Conservation (phyloP, 2,113 vertebrate genomes). For the Taxidea taxus region DNA sequence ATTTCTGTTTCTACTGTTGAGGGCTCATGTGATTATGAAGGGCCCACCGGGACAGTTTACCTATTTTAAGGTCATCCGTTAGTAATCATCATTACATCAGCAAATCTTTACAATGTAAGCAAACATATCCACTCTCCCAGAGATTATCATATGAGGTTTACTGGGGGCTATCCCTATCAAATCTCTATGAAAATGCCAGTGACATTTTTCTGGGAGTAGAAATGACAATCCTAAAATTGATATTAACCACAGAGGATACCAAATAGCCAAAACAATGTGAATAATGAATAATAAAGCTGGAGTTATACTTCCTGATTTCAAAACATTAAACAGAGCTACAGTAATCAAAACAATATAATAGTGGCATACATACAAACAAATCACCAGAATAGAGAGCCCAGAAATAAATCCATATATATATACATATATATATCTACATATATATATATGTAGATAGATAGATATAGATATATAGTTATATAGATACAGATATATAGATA, state of each 20-base stretch:
- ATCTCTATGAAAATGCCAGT: neutral
- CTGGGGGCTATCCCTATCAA: neutral
- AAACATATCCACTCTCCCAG: neutral
- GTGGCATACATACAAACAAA: neutral
- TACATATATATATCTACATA: too few relatives aligned
- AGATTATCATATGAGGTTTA: neutral
- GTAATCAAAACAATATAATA: neutral
- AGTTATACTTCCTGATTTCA: neutral
- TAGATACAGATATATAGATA: too few relatives aligned
- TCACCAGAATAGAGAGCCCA: neutral
- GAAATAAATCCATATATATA: neutral
- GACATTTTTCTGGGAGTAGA: neutral
- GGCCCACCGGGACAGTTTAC: neutral
- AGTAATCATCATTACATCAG: neutral
- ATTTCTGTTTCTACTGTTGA: neutral
- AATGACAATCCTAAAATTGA: neutral
- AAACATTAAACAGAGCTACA: neutral
- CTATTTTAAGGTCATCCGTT: neutral
- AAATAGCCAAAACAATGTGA: neutral
- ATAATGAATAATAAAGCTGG: neutral
- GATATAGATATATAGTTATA: too few relatives aligned
- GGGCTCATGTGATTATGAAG: neutral
- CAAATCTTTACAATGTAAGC: neutral
- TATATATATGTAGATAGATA: too few relatives aligned
- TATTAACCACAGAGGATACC: neutral